Base-by-base conservation (phyloP, 1,140 invertebrate genomes). In the Sarcophaga bullata region DNA sequence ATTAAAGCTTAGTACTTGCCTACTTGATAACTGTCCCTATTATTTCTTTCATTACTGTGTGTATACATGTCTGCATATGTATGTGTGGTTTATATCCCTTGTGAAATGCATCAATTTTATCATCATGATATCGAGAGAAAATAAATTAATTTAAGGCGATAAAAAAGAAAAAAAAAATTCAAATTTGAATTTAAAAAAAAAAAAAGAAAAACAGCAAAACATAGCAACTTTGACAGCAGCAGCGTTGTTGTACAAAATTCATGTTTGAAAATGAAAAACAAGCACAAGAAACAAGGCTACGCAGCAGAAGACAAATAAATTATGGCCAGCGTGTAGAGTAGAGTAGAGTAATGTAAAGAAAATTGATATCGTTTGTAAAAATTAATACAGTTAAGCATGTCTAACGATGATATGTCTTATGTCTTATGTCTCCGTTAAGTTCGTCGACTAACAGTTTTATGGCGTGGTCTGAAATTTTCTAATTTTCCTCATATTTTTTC, bases 361-460 rank as follows among this genome's bases (percentile, higher is more conserved):
- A 78, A 52, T 78, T 78, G 75, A 50, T 78, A 78, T 78, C 75
- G 50, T n/a, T n/a, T n/a, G n/a, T 78, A 78, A 78, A 37, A 78
- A 78, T 76, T 78, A 78, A 78, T 78, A 52, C 48, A 50, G 75
- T 78, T 78, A 78, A 78, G 19, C 9, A 78, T 78, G 48, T 78
- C 48, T 78, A 6, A 19, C 10, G n/a, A 48, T 6, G 6, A 37
- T 37, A 37, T 37, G 25, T 37, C 25, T 2, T 4, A 37, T 68
- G 52, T 10, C 52, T 9, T 11, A 10, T 15, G 13, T 15, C 52
- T 13, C 11, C 6, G 25, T 37, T 37, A 37, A 68, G 17, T 7
- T 9, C n/a, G 9, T 17, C 5, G 62, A 4, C 19, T 68, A 17
- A 19, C 58, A n/a, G 11, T 8, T n/a, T 10, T 68, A 68, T 68